Percentiles rank a stretch among this genome's conserved stretches.
These are phyloP conservation scores for Cydia pomonella DNA, from an alignment of 1,140 invertebrate genomes.

Conservation along the genomic window DNA sequence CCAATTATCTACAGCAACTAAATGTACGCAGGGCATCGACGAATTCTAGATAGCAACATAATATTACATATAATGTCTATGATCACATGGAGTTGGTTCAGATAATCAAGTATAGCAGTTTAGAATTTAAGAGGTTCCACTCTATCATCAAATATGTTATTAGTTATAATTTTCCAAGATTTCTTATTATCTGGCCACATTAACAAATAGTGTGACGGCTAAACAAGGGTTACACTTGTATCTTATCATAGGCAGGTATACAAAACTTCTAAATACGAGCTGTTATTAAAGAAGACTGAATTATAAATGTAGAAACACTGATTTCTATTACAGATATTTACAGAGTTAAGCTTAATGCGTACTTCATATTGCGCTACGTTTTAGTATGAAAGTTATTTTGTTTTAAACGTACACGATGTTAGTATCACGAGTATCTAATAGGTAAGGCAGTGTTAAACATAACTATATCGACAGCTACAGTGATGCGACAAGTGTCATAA, in stretches of 20 bases:
- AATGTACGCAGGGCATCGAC: no score
- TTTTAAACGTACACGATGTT: constrained; percentile 41
- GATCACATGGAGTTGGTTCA: neutral
- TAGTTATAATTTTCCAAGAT: neutral
- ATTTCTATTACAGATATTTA: constrained; percentile 70
- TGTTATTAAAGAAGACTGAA: constrained; percentile 73
- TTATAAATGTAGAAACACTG: constrained; percentile 65
- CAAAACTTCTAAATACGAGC: constrained; percentile 70
- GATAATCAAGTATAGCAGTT: neutral
- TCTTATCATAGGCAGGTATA: constrained; percentile 56
- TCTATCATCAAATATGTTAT: constrained; percentile 8
- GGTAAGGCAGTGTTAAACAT: constrained; percentile 33
- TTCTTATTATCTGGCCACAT: constrained; percentile 16
- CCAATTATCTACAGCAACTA: neutral
- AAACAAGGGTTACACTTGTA: constrained; percentile 29
- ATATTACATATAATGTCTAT: neutral
- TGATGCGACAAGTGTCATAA: constrained; percentile 39
- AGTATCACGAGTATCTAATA: constrained; percentile 36
- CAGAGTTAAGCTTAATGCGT: constrained; percentile 71
- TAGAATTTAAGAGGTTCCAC: neutral
- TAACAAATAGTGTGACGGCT: constrained; percentile 24
- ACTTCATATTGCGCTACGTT: constrained; percentile 62
- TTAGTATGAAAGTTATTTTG: constrained; percentile 55
- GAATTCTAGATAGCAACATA: neutral
- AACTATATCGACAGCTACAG: constrained; percentile 40